Conservation (phyloP, 2,888 invertebrate genomes). For the Doris montereyensis region DNA sequence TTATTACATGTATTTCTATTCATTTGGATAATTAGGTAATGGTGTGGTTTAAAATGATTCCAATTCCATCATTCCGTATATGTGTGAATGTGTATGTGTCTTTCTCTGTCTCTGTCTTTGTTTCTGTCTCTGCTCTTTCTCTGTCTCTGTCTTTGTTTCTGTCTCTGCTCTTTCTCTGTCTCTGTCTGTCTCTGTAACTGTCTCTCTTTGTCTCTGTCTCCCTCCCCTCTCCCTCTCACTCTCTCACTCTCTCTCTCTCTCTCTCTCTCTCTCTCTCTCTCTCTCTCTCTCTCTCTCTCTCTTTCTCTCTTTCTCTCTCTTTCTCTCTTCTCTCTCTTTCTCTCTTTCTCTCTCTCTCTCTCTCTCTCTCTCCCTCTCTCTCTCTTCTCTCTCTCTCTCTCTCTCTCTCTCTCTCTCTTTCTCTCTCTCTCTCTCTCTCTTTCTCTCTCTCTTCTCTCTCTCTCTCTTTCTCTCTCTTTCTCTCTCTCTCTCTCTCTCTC, state of each 20-base stretch:
- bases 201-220: background rate
- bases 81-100: too few relatives aligned
- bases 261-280: background rate
- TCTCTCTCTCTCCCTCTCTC: background rate
- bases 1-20: too few relatives aligned
- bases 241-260: background rate
- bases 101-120: too few relatives aligned
- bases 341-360: background rate
- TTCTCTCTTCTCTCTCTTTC: background rate
- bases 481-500: background rate
- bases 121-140: too few relatives aligned
- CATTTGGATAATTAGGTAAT: too few relatives aligned
- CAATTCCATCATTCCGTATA: too few relatives aligned
- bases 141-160: too few relatives aligned
- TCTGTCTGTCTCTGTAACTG: too few relatives aligned
- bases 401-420: background rate
- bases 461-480: background rate
- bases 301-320: background rate
- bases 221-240: background rate
- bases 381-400: background rate
- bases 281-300: background rate
- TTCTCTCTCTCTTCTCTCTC: background rate
- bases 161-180: too few relatives aligned
- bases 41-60: too few relatives aligned
- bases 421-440: background rate